A percentile compares a stretch with the other conserved stretches of the same genome.
phyloP scores from a whole-genome alignment of 1,140 invertebrate species.

The Rhopalosiphum padi region DNA sequence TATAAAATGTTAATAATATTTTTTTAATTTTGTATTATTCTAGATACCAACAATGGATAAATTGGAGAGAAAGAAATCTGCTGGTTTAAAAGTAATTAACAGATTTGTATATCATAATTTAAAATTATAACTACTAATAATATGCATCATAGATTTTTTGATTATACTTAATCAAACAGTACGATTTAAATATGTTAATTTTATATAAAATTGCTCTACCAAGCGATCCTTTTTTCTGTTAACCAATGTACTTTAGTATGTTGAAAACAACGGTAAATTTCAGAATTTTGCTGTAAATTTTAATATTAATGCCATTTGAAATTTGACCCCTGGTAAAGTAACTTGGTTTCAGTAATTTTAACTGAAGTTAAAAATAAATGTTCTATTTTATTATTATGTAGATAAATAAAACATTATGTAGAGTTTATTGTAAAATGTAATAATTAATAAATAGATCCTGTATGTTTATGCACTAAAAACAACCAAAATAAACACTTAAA shows the following conservation, averaged over 20 bases:
- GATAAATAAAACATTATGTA: too few species aligned
- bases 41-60: constrained; percentile 33
- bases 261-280: background rate
- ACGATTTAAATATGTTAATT: too few species aligned
- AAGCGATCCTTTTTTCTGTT: background rate
- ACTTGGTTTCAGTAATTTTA: too few species aligned
- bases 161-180: background rate
- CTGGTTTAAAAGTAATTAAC: background rate
- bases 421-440: too few species aligned
- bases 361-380: too few species aligned
- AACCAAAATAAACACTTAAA: too few species aligned
- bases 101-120: background rate
- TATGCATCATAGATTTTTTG: background rate
- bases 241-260: background rate
- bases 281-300: background rate
- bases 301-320: background rate
- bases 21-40: background rate
- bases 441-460: too few species aligned
- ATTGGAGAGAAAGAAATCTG: background rate
- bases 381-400: too few species aligned
- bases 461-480: too few species aligned
- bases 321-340: background rate
- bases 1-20: background rate
- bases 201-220: background rate
- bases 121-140: background rate